These are phyloP conservation scores for Ursus arctos DNA, from an alignment of 2,113 vertebrate genomes.

Conservation along the genomic window DNA sequence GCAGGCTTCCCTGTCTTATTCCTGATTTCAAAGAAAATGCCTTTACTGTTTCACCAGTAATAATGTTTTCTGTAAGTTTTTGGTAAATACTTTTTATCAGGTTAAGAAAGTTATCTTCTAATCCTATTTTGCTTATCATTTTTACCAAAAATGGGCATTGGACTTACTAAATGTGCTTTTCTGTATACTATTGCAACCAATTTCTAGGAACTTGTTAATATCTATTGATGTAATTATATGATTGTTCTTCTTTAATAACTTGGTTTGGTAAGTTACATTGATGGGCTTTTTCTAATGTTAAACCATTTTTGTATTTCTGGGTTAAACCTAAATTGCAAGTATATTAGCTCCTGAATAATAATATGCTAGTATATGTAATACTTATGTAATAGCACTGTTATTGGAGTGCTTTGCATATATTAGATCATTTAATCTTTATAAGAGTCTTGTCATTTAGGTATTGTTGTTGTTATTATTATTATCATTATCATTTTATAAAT, in stretches of 20 bases:
- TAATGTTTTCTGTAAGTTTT: neutral
- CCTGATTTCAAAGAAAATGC: slow-evolving; percentile 21
- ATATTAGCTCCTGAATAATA: slow-evolving; percentile 28
- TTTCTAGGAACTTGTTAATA: neutral
- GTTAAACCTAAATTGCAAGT: neutral
- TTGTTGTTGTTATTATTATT: neutral
- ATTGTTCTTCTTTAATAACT: neutral
- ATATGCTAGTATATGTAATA: neutral
- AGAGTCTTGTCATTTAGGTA: neutral
- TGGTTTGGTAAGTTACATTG: neutral
- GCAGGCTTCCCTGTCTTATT: neutral
- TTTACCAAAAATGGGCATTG: slow-evolving; percentile 35
- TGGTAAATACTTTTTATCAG: neutral
- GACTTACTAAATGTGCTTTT: slow-evolving; percentile 9
- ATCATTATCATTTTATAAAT: slow-evolving; percentile 12
- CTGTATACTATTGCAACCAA: neutral
- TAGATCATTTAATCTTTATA: neutral
- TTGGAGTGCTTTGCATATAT: neutral
- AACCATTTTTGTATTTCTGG: neutral
- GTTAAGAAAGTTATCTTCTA: slow-evolving; percentile 43
- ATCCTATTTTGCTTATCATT: slow-evolving; percentile 27
- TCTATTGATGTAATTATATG: neutral
- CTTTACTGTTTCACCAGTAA: slow-evolving; percentile 30
- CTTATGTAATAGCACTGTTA: neutral
- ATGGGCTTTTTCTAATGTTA: slow-evolving; percentile 21